Percentiles rank a stretch among this genome's conserved stretches.
phyloP scores from a whole-genome alignment of 2,797 vertebrate genomes.

The Xiphophorus birchmanni region DNA sequence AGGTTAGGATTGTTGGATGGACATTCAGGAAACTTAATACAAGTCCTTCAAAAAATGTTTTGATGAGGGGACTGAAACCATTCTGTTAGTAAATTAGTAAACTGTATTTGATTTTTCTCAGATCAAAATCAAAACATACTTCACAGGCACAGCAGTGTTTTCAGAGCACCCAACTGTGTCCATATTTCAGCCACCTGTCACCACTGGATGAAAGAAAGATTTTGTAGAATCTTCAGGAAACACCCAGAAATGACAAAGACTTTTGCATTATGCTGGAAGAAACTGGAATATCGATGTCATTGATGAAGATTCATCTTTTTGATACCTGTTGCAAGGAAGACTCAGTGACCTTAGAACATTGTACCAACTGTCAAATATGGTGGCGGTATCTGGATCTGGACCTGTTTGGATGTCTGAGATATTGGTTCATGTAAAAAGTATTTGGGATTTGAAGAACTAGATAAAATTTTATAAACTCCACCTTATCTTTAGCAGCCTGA shows the following conservation, averaged over 20 bases:
- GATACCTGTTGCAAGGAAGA: neutral
- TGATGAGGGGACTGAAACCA: neutral
- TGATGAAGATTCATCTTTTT: neutral
- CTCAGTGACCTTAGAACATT: neutral
- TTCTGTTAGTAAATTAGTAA: neutral
- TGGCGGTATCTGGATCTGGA: neutral
- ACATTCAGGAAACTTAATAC: neutral
- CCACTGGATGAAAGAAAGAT: neutral
- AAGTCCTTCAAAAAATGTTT: neutral
- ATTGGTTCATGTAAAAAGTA: no score
- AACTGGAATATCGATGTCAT: neutral
- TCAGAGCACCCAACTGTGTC: neutral
- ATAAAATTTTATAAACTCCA: neutral
- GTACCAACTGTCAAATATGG: neutral
- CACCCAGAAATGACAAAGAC: neutral
- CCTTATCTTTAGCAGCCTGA: neutral
- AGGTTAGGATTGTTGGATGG: neutral
- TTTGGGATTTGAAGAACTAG: neutral
- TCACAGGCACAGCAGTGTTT: neutral
- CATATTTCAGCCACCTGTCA: neutral
- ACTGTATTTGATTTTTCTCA: neutral
- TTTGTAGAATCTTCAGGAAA: neutral
- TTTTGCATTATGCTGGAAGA: neutral
- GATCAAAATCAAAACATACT: neutral
- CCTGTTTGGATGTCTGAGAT: neutral